Percentiles rank a stretch among this genome's conserved stretches.
phyloP scores from a whole-genome alignment of 1,140 invertebrate genomes.

The Laodelphax striatellus region DNA sequence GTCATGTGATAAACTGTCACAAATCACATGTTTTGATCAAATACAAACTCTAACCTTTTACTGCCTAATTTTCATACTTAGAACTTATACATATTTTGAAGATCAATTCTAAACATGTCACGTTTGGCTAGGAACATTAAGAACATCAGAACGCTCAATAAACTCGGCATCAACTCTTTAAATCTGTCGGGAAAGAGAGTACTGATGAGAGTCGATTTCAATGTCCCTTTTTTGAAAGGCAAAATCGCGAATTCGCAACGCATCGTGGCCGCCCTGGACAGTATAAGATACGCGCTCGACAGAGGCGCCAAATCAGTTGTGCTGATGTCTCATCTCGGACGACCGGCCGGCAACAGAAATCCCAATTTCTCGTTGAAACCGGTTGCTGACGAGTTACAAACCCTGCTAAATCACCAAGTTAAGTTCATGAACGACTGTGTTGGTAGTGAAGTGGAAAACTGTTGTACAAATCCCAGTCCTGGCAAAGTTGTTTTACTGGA shows the following conservation, averaged over 20 bases:
- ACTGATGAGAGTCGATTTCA: constrained; percentile 60
- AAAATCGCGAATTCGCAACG: constrained; percentile 95
- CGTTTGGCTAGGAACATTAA: neutral
- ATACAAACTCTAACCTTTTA: neutral
- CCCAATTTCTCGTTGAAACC: constrained; percentile 6
- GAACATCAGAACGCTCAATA: neutral
- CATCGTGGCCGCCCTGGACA: constrained; percentile 91
- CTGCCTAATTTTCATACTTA: no score
- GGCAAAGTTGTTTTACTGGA: constrained; percentile 91
- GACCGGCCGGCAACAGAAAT: constrained; percentile 74
- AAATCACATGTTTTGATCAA: neutral
- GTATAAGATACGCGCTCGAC: constrained; percentile 84
- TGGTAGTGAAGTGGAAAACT: constrained; percentile 79
- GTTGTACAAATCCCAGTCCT: constrained; percentile 73
- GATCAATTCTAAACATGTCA: neutral
- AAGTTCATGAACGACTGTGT: constrained; percentile 89
- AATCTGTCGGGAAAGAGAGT: neutral
- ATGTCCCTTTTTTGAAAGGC: constrained; percentile 93
- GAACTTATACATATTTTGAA: no score
- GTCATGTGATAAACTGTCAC: neutral
- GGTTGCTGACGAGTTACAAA: neutral
- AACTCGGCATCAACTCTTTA: constrained; percentile 3
- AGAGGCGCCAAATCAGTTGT: constrained; percentile 91
- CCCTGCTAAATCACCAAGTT: constrained; percentile 41
- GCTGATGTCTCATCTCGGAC: constrained; percentile 92